Evolutionary conservation across 30 jellyfish, hydroid and myxozoan genomes (phyloP), one percentile per base, ranked within the genome.

Genomic region (Morbakka virulenta): DNA sequence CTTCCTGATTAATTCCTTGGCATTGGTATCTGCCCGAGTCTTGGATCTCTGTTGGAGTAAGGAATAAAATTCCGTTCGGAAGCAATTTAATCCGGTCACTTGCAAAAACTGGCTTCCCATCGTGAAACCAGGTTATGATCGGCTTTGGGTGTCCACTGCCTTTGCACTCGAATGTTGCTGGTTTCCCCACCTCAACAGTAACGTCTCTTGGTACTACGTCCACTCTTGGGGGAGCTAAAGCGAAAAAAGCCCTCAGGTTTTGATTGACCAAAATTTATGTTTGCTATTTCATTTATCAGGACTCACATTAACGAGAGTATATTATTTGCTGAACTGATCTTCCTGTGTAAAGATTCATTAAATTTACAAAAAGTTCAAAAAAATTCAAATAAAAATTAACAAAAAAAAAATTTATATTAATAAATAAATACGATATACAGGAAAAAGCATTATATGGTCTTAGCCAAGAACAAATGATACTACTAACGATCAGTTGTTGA

Each of bases 11-110:
- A 33, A 65, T 86, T 12, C 93, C 96, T 4, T 66, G 33, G 72
- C 96, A 87, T 0, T 89, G 69, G 41, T 87, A 87, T 47, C 93
- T 78, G 41, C 96, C 96, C 1, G 96, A 70, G 57, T 87, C 96
- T 41, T 81, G 82, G 11, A 81, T 35, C 28, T 67, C 64, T 0
- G 96, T 77, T 36, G 73, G 81, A 75, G 67, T 29, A 34, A 87
- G 79, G 50, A 79, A 31, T 61, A 87, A 69, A 0, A 87, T 32
- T 35, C 80, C 50, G 27, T 87, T 86, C 4, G 88, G 61, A 64
- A 73, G 35, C 0, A 67, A 49, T 9, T 71, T 35, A 50, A 87
- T 51, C 22, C 94, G 81, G 28, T 72, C 50, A 47, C 70, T 57
- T 2, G 21, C 29, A 3, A 66, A 25, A 27, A 72, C 77, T 3